A percentile compares a stretch with the other conserved stretches of the same genome.
Evolutionary conservation across 2,888 invertebrate species (phyloP).

Genomic region (Selenia dentaria): DNA sequence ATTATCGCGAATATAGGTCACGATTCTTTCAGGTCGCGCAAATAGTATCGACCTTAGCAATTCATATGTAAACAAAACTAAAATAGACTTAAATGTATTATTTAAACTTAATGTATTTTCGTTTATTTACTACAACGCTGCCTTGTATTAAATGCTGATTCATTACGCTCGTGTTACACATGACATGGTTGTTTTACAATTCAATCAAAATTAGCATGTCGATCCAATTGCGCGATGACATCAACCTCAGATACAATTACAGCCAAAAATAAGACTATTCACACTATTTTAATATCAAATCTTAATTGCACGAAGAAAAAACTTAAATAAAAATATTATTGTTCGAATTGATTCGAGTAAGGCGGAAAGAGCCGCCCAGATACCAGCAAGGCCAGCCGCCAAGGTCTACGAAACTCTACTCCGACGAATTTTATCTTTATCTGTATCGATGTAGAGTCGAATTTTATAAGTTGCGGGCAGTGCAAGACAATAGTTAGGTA

Average conservation of each 20-base stretch:
- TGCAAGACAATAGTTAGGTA: conserved; percentile 76
- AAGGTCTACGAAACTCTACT: conserved; percentile 63
- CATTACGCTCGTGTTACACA: neutral
- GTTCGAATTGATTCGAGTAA: conserved; percentile 79
- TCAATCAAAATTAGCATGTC: conserved; percentile 1
- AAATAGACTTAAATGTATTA: too few species aligned
- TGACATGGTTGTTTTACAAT: neutral
- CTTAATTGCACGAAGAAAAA: conserved; percentile 34
- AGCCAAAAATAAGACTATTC: conserved; percentile 4
- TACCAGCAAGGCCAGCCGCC: conserved; percentile 75
- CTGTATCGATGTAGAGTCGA: conserved; percentile 39
- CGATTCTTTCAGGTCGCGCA: conserved; percentile 33
- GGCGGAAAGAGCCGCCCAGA: conserved; percentile 82
- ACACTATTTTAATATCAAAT: conserved; percentile 22
- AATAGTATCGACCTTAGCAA: conserved; percentile 25
- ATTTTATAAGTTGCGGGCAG: conserved; percentile 39
- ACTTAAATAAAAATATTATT: conserved; percentile 66
- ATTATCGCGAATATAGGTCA: conserved; percentile 33
- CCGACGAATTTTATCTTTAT: conserved; percentile 46
- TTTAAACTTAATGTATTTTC: too few species aligned
- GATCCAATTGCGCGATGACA: neutral
- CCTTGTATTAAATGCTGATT: conserved; percentile 13
- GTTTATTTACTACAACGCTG: too few species aligned
- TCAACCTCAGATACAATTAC: conserved; percentile 3
- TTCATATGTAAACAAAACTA: conserved; percentile 6